Conservation (phyloP, 37 sponge, comb jelly and placozoan genomes). For the Diacarnus erythraeanus region DNA sequence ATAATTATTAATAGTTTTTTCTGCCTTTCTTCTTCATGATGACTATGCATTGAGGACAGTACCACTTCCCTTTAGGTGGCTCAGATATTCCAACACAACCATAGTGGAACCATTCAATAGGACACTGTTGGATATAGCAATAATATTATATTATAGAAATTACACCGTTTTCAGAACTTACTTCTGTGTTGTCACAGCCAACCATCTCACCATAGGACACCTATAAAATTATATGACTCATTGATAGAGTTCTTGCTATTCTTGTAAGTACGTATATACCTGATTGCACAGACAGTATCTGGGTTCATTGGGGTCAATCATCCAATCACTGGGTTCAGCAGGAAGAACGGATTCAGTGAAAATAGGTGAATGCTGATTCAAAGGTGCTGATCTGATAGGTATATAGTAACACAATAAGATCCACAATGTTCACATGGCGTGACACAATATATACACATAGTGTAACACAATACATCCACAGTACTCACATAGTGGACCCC, state of each 20-base stretch:
- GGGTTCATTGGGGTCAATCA: slow-evolving; percentile 96
- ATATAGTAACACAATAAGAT: background rate
- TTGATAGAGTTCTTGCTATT: background rate
- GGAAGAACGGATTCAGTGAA: background rate
- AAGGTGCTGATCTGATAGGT: background rate
- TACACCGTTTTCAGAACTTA: slow-evolving; percentile 9
- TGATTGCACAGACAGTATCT: slow-evolving; percentile 98
- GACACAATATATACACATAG: too few relatives aligned
- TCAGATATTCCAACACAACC: slow-evolving; percentile 95
- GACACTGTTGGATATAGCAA: slow-evolving; percentile 56
- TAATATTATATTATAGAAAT: background rate
- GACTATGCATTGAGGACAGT: slow-evolving; percentile 90
- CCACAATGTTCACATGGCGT: too few relatives aligned
- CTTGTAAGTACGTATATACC: background rate
- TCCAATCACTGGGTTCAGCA: slow-evolving; percentile 55
- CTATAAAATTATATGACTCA: slow-evolving; percentile 5
- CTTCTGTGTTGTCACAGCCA: slow-evolving; percentile 93
- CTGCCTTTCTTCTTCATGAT: slow-evolving; percentile 63
- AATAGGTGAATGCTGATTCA: slow-evolving; percentile 2
- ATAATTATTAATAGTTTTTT: slow-evolving; percentile 1
- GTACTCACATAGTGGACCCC: too few relatives aligned
- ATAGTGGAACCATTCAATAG: slow-evolving; percentile 99
- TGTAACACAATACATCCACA: too few relatives aligned
- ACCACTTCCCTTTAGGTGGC: slow-evolving; percentile 99
- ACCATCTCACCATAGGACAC: slow-evolving; percentile 99